Base-by-base conservation (phyloP, 2,888 invertebrate species). In the Patella ulyssiponensis region DNA sequence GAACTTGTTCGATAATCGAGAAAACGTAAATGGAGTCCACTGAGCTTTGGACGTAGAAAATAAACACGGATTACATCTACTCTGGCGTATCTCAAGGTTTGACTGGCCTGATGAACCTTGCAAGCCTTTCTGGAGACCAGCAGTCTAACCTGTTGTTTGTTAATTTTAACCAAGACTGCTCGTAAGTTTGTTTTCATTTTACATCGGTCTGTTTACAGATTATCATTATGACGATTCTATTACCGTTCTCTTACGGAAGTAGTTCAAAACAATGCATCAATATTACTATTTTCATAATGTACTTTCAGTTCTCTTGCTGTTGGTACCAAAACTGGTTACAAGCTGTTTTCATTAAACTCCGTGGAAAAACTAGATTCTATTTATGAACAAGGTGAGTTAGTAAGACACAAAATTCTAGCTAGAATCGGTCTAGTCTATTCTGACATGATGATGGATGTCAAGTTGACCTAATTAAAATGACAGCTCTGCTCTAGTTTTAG, bases 121-220 rank as follows among this genome's bases (percentile, higher is more conserved):
- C 95, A 94, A 94, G 94, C 93, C 94, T 94, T 93, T 94, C 94
- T 91, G 94, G 94, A 92, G 95, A 95, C 93, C 93, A 95, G 92
- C 87, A 86, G 82, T 89, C 89, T 76, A 96, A 95, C 93, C 95
- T 95, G 92, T 95, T 96, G 93, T 97, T 96, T 93, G 97, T 98
- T 89, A 97, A 97, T 93, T 98, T 98, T 92, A 98, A 98, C 93
- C 98, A 98, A 93, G 98, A 98, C 93, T 96, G 95, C 94, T 96
- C 98, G 98, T 98, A 95, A 96, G 97, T 95, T 64, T 64, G 64
- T 64, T 64, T 64, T 23, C 64, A 64, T 20, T 74, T 77, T 52
- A 71, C 58, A 51, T 54, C 71, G 73, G 72, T 80, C 77, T 78
- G 75, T 69, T 78, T 78, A 74, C 77, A 74, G 17, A 27, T 56